phyloP scores from a whole-genome alignment of 2,888 invertebrate species.

The Oscheius myriophilus region DNA sequence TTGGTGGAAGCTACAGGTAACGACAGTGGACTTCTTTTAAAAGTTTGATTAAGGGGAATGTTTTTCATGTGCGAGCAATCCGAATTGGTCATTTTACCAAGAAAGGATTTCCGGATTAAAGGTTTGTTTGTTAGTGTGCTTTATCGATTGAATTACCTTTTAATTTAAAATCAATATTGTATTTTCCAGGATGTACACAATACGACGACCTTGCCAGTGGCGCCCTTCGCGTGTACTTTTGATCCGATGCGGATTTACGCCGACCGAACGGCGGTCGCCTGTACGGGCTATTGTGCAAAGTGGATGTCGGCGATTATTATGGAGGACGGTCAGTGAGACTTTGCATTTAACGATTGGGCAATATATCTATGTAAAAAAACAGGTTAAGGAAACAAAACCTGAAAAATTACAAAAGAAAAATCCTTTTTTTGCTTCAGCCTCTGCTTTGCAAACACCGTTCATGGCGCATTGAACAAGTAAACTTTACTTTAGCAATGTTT shows the following conservation, averaged over 20 bases:
- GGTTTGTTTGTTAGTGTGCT: slow-evolving; percentile 1
- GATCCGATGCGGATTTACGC: slow-evolving; percentile 41
- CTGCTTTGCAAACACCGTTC: no score
- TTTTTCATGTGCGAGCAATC: slow-evolving; percentile 38
- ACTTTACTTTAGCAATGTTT: no score
- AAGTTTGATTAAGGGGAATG: slow-evolving; percentile 33
- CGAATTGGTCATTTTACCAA: slow-evolving; percentile 36
- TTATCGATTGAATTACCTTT: no score
- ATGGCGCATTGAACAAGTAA: no score
- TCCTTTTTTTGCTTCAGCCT: no score
- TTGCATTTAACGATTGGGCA: no score
- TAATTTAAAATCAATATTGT: neutral
- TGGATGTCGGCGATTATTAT: slow-evolving; percentile 33
- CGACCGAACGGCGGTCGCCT: slow-evolving; percentile 38
- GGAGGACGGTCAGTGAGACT: slow-evolving; percentile 30
- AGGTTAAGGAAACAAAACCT: neutral
- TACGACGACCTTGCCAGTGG: slow-evolving; percentile 28
- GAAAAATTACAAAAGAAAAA: no score
- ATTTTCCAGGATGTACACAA: slow-evolving; percentile 2
- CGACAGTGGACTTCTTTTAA: neutral
- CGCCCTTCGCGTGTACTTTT: slow-evolving; percentile 38
- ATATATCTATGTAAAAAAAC: neutral
- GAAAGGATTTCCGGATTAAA: slow-evolving; percentile 30
- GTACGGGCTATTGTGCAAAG: slow-evolving; percentile 38
- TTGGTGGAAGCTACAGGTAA: slow-evolving; percentile 2